A percentile compares a stretch with the other conserved stretches of the same genome.
phyloP scores from a whole-genome alignment of 2,797 vertebrate species.

The Parambassis ranga region DNA sequence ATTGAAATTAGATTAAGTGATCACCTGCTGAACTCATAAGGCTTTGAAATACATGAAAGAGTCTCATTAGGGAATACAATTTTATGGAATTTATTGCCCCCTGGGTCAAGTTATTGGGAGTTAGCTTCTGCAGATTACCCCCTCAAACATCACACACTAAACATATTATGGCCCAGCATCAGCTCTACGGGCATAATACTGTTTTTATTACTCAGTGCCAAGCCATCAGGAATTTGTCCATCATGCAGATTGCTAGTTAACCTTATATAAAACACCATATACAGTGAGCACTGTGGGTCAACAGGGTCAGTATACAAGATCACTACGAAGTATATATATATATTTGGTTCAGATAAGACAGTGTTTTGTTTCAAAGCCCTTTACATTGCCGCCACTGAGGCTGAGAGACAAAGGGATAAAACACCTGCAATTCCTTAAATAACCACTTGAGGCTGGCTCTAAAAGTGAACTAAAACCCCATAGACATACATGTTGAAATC shows the following conservation, averaged over 20 bases:
- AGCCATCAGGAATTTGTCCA: slow-evolving; percentile 41
- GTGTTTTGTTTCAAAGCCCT: too few relatives aligned
- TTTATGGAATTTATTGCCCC: slow-evolving; percentile 32
- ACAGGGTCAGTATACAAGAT: not conserved
- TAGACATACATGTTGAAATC: too few relatives aligned
- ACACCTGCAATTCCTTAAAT: too few relatives aligned
- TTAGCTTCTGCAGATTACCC: slow-evolving; percentile 24
- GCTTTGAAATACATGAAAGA: slow-evolving; percentile 30
- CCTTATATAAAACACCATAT: not conserved
- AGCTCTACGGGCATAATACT: slow-evolving; percentile 39
- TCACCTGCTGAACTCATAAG: slow-evolving; percentile 40
- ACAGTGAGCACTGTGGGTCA: not conserved
- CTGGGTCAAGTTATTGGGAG: slow-evolving; percentile 16
- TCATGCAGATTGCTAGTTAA: slow-evolving; percentile 29
- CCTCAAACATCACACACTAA: slow-evolving; percentile 24
- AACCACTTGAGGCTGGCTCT: too few relatives aligned
- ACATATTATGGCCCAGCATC: slow-evolving; percentile 17
- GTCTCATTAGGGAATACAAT: slow-evolving; percentile 8
- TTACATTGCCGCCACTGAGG: too few relatives aligned
- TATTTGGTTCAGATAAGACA: too few relatives aligned
- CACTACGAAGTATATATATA: too few relatives aligned
- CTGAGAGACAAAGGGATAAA: too few relatives aligned
- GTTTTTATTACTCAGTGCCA: slow-evolving; percentile 49
- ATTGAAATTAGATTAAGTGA: slow-evolving; percentile 38
- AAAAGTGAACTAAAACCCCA: too few relatives aligned